Evolutionary conservation across 2,888 invertebrate species (phyloP).

Genomic region (Gisinianus flammeolus): DNA sequence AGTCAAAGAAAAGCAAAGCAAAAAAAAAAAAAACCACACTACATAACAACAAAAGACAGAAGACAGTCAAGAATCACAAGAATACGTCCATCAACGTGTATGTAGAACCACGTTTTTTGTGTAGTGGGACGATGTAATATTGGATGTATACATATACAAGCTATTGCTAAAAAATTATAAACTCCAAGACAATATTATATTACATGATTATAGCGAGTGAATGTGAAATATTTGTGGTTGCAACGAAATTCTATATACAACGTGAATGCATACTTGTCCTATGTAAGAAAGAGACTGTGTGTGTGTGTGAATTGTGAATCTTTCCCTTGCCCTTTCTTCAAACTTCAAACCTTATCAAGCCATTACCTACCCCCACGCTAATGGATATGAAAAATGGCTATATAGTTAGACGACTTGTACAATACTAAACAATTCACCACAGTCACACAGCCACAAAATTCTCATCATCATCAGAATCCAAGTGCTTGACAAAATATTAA

Average conservation of each 20-base stretch:
- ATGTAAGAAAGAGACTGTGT: neutral
- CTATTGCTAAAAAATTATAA: too few species aligned
- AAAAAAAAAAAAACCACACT: neutral
- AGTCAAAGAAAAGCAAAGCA: neutral
- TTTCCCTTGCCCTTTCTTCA: conserved; percentile 39
- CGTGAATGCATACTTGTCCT: too few species aligned
- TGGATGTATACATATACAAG: too few species aligned
- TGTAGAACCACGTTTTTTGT: neutral
- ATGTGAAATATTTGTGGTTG: neutral
- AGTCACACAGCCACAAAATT: neutral
- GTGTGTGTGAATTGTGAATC: conserved; percentile 22
- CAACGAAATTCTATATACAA: too few species aligned
- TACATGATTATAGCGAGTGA: too few species aligned
- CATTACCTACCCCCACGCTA: conserved; percentile 40
- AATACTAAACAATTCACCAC: neutral
- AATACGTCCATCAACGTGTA: too few species aligned
- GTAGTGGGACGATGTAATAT: neutral
- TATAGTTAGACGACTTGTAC: neutral
- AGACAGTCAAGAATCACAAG: too few species aligned
- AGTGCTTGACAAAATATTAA: neutral
- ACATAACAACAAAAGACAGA: neutral
- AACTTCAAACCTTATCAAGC: conserved; percentile 28
- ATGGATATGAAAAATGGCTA: conserved; percentile 24
- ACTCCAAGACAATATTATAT: too few species aligned
- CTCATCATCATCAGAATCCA: neutral